phyloP scores from a whole-genome alignment of 2,888 invertebrate species.

The Chromoteleia sp. region DNA sequence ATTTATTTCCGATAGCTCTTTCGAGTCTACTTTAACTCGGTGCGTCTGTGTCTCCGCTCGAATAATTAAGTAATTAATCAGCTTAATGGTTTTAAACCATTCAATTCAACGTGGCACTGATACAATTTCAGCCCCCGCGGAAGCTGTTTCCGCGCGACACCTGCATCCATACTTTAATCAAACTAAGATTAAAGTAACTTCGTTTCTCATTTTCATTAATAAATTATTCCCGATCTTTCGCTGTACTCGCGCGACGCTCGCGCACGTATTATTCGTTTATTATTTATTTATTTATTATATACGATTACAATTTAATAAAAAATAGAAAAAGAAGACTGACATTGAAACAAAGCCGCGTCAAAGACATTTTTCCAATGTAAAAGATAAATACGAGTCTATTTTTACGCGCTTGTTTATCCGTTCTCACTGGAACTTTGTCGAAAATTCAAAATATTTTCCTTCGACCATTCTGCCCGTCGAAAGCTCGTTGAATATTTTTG shows the following conservation, averaged over 20 bases:
- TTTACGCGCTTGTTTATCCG: too few species aligned
- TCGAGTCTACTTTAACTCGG: slow-evolving; percentile 53
- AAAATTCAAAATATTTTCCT: slow-evolving; percentile 22
- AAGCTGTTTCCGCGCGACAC: slow-evolving; percentile 49
- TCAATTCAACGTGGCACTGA: slow-evolving; percentile 41
- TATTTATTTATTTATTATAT: neutral
- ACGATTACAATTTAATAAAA: neutral
- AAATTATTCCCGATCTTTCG: slow-evolving; percentile 28
- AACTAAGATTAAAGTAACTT: slow-evolving; percentile 56
- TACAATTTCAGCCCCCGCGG: slow-evolving; percentile 46
- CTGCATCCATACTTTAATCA: slow-evolving; percentile 62
- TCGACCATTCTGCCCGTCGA: neutral
- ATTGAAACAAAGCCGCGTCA: too few species aligned
- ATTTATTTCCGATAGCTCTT: slow-evolving; percentile 58
- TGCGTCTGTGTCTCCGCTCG: slow-evolving; percentile 48
- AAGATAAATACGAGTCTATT: too few species aligned
- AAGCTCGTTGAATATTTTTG: slow-evolving; percentile 19
- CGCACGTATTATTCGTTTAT: too few species aligned
- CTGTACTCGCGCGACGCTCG: neutral
- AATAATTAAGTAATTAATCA: slow-evolving; percentile 68
- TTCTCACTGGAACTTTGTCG: neutral
- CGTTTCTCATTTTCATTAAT: slow-evolving; percentile 51
- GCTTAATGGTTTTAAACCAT: slow-evolving; percentile 63
- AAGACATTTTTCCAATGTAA: too few species aligned
- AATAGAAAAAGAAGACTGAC: too few species aligned